phyloP scores from a whole-genome alignment of 2,888 invertebrate genomes.

The Tetragnatha montana region DNA sequence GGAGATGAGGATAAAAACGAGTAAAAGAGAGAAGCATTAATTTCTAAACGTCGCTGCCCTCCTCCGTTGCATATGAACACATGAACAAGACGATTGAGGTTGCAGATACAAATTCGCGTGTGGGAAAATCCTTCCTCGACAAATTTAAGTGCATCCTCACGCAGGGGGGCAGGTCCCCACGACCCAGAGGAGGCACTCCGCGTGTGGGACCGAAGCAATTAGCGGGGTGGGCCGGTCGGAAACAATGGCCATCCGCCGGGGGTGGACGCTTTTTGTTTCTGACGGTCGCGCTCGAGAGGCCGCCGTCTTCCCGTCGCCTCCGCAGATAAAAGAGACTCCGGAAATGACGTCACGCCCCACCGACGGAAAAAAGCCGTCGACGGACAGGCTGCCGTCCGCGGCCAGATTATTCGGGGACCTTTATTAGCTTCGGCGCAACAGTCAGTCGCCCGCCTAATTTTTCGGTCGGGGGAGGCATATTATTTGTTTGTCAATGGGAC shows the following conservation, averaged over 20 bases:
- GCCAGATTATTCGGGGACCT: constrained; percentile 43
- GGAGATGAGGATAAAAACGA: too few relatives aligned
- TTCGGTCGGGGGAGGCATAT: neutral
- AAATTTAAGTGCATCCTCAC: too few relatives aligned
- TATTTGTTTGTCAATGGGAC: neutral
- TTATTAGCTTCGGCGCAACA: constrained; percentile 41
- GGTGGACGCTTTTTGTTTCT: too few relatives aligned
- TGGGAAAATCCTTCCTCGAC: too few relatives aligned
- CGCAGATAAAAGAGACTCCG: constrained; percentile 61
- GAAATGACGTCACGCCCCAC: constrained; percentile 64
- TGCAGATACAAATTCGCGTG: too few relatives aligned
- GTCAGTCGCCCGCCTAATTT: constrained; percentile 12
- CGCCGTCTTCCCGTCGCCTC: constrained; percentile 60
- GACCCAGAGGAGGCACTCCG: too few relatives aligned
- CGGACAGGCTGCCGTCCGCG: constrained; percentile 62
- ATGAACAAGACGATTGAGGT: too few relatives aligned
- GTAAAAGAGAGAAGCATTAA: too few relatives aligned
- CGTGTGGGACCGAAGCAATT: too few relatives aligned
- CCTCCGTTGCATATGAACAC: too few relatives aligned
- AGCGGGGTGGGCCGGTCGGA: neutral
- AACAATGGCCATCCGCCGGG: neutral
- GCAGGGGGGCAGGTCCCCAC: too few relatives aligned
- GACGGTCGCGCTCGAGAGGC: constrained; percentile 50
- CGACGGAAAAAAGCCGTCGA: neutral
- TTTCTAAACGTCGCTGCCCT: too few relatives aligned